phyloP scores from a whole-genome alignment of 2,113 vertebrate genomes.

The Eclectus roratus region DNA sequence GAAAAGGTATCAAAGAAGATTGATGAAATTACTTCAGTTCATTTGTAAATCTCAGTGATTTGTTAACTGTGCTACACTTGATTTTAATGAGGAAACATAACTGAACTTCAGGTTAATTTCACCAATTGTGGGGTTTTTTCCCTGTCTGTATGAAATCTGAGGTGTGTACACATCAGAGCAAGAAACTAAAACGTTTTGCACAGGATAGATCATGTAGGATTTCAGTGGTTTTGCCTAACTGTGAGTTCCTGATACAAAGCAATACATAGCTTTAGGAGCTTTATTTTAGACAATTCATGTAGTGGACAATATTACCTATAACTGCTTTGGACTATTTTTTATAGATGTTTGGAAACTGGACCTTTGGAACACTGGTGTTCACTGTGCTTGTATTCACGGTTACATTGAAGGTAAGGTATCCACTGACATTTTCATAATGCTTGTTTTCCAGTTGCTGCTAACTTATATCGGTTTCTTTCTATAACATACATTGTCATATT shows the following conservation, averaged over 20 bases:
- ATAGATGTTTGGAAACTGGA: conserved; percentile 98
- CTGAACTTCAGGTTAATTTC: neutral
- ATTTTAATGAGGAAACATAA: neutral
- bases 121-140: neutral
- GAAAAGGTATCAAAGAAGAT: neutral
- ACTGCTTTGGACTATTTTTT: conserved; percentile 3
- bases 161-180: neutral
- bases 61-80: neutral
- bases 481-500: neutral
- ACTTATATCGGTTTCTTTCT: neutral
- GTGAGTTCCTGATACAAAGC: neutral
- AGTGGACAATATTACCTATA: neutral
- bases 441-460: neutral
- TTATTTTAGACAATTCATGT: neutral
- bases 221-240: neutral
- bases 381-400: conserved; percentile 94
- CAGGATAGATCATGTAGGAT: neutral
- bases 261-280: neutral
- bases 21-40: neutral
- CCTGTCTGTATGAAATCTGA: neutral
- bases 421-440: neutral
- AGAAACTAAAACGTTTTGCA: neutral
- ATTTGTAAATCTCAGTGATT: neutral
- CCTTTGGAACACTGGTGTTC: conserved; percentile 94
- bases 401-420: conserved; percentile 87